Evolutionary conservation across 2,888 invertebrate genomes (phyloP).

Genomic region (Drosophila parthenogenetica): DNA sequence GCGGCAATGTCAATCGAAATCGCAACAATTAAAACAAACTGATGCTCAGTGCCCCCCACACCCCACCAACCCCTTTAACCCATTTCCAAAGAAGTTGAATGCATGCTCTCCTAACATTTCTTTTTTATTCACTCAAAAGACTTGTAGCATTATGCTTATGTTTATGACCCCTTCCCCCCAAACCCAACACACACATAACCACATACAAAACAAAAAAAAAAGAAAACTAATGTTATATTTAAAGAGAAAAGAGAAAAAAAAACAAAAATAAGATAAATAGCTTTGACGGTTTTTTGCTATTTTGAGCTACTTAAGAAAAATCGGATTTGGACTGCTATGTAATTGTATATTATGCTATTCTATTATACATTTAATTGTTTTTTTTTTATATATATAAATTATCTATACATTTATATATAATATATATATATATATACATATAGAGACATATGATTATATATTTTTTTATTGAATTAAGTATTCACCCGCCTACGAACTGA

Average conservation of each 20-base stretch:
- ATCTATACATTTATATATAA: slow-evolving; percentile 25
- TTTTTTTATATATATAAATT: slow-evolving; percentile 21
- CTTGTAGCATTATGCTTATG: slow-evolving; percentile 46
- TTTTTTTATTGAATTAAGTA: slow-evolving; percentile 34
- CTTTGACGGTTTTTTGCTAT: slow-evolving; percentile 52
- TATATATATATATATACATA: slow-evolving; percentile 37
- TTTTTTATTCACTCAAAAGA: slow-evolving; percentile 36
- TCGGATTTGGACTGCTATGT: slow-evolving; percentile 69
- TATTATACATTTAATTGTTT: slow-evolving; percentile 37
- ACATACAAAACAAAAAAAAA: slow-evolving; percentile 5
- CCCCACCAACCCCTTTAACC: neutral
- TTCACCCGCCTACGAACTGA: slow-evolving; percentile 60
- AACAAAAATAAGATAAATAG: slow-evolving; percentile 20
- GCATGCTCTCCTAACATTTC: slow-evolving; percentile 4
- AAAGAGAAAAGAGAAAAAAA: neutral
- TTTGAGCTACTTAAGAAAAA: slow-evolving; percentile 29
- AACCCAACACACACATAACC: neutral
- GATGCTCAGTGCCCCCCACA: slow-evolving; percentile 2
- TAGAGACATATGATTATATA: slow-evolving; percentile 27
- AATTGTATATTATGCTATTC: slow-evolving; percentile 51
- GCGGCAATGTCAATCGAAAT: slow-evolving; percentile 58
- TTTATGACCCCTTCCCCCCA: slow-evolving; percentile 9
- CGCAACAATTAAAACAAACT: slow-evolving; percentile 49
- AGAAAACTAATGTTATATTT: slow-evolving; percentile 39
- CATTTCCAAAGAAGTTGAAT: neutral